Conservation (phyloP, 2,113 vertebrate genomes). For the Brachyhypopomus occidentalis region DNA sequence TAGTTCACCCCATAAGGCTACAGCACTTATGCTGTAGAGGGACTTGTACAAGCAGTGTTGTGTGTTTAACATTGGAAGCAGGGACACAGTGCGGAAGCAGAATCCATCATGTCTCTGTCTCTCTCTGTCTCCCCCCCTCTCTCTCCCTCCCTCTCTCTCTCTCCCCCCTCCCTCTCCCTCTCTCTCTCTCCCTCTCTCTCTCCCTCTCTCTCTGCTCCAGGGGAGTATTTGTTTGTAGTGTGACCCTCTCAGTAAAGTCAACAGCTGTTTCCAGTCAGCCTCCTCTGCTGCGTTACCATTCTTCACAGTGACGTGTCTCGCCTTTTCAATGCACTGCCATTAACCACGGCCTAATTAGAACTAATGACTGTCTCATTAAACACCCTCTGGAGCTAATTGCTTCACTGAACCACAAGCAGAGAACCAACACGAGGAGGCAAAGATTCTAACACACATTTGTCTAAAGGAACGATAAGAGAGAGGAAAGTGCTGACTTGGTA, state of each 20-base stretch:
- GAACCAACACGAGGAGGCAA: slow-evolving; percentile 60
- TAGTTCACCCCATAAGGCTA: slow-evolving; percentile 17
- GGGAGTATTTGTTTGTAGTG: slow-evolving; percentile 61
- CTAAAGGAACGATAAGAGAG: slow-evolving; percentile 71
- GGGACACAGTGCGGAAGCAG: slow-evolving; percentile 34
- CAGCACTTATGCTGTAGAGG: slow-evolving; percentile 9
- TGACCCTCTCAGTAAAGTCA: slow-evolving; percentile 65
- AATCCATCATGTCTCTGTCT: slow-evolving; percentile 33
- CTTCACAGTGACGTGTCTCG: slow-evolving; percentile 68
- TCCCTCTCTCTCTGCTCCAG: slow-evolving; percentile 31
- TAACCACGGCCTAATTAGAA: slow-evolving; percentile 91
- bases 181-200: slow-evolving; percentile 5
- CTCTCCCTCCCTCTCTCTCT: neutral
- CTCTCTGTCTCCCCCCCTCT: neutral
- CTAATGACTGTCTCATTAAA: slow-evolving; percentile 86
- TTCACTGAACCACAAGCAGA: slow-evolving; percentile 59
- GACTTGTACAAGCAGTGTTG: slow-evolving; percentile 21
- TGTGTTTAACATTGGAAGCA: slow-evolving; percentile 46
- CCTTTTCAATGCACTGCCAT: slow-evolving; percentile 84
- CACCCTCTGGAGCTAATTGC: slow-evolving; percentile 82
- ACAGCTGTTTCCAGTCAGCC: slow-evolving; percentile 70
- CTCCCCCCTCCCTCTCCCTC: neutral
- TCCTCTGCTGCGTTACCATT: slow-evolving; percentile 57
- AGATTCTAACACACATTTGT: slow-evolving; percentile 65
- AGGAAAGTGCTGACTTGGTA: slow-evolving; percentile 64